These are phyloP conservation scores for Rhynchotus rufescens DNA, from an alignment of 2,797 vertebrate species.

Conservation along the genomic window DNA sequence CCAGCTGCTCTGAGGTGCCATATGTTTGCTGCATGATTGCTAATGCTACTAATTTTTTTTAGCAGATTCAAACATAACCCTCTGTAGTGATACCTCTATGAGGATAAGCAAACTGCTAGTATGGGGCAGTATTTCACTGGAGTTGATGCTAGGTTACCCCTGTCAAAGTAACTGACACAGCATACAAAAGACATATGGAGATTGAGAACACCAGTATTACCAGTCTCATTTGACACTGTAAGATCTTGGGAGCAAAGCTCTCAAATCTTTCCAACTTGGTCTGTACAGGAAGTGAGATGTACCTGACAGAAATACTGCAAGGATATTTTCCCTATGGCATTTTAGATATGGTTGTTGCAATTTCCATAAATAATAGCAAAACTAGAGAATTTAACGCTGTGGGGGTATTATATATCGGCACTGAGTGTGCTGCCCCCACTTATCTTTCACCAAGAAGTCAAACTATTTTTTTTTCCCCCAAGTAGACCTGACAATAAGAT, in stretches of 20 bases:
- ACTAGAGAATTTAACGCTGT: neutral
- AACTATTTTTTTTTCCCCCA: neutral
- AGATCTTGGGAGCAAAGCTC: neutral
- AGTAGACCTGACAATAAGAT: neutral
- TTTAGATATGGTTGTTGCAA: neutral
- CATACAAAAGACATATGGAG: neutral
- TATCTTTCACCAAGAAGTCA: neutral
- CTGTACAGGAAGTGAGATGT: neutral
- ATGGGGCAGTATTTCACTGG: neutral
- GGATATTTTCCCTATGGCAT: neutral
- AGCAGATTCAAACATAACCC: neutral
- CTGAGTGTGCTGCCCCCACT: accelerated
- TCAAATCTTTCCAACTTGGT: neutral
- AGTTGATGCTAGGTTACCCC: neutral
- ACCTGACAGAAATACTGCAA: neutral
- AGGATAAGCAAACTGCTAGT: neutral
- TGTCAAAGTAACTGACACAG: neutral
- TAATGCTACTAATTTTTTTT: constrained; percentile 51
- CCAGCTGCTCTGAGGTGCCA: constrained; percentile 58
- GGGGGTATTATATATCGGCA: neutral
- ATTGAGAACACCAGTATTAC: neutral
- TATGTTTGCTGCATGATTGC: constrained; percentile 56
- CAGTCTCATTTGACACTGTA: neutral
- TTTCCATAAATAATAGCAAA: neutral
- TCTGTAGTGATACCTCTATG: neutral